These are phyloP conservation scores for Prenolepis imparis DNA, from an alignment of 2,888 invertebrate species.

Conservation along the genomic window DNA sequence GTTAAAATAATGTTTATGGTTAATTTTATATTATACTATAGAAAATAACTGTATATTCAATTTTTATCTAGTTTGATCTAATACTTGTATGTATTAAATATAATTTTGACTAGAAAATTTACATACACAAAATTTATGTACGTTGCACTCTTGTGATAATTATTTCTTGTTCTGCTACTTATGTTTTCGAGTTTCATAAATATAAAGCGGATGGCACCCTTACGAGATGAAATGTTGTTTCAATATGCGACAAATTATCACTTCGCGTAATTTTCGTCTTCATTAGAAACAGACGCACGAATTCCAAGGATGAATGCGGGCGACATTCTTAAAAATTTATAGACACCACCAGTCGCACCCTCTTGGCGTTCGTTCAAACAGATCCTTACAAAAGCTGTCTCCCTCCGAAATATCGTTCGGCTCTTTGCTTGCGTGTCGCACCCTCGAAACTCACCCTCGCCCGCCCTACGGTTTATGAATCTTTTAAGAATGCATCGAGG, in stretches of 20 bases:
- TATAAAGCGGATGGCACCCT: no score
- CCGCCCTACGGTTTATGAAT: conserved; percentile 62
- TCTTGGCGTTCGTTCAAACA: conserved; percentile 72
- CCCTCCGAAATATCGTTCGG: conserved; percentile 60
- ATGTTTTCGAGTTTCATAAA: background rate
- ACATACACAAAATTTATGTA: no score
- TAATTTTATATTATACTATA: no score
- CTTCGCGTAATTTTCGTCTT: conserved; percentile 54
- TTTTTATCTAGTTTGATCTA: background rate
- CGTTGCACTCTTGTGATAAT: background rate
- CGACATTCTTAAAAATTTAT: conserved; percentile 82
- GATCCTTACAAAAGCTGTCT: conserved; percentile 75
- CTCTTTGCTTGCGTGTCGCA: conserved; percentile 54
- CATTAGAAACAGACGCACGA: conserved; percentile 71
- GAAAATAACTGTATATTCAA: background rate
- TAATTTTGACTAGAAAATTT: background rate
- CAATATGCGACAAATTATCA: background rate
- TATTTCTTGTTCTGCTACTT: background rate
- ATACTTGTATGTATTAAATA: background rate
- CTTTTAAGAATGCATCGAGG: conserved; percentile 64
- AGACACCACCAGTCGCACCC: conserved; percentile 65
- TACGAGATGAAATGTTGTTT: conserved; percentile 1
- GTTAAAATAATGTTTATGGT: background rate
- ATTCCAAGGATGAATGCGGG: conserved; percentile 80
- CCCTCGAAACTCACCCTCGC: conserved; percentile 43